Percentiles rank a stretch among this genome's conserved stretches.
Conservation (phyloP, 1,140 invertebrate genomes). For the Cydia amplana region DNA sequence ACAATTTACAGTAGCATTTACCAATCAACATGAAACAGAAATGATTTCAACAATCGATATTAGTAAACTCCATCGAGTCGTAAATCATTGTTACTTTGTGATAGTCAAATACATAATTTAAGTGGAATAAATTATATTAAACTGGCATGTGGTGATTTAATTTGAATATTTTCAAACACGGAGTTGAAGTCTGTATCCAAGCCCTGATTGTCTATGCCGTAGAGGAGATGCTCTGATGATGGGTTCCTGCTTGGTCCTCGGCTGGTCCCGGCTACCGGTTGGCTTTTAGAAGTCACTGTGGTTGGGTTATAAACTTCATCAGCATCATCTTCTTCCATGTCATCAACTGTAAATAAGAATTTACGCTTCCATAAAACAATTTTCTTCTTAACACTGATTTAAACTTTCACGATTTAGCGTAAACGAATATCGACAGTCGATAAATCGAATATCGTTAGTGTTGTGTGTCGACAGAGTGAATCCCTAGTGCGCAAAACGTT, state of each 20-base stretch:
- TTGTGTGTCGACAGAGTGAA: too few species aligned
- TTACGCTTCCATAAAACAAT: too few species aligned
- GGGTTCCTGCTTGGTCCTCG: constrained; percentile 70
- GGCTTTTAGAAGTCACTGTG: constrained; percentile 60
- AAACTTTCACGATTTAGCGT: too few species aligned
- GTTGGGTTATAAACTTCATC: constrained; percentile 78
- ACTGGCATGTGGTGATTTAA: constrained; percentile 71
- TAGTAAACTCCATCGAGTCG: not conserved
- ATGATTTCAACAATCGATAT: constrained; percentile 17
- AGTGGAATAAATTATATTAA: constrained; percentile 54
- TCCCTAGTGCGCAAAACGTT: too few species aligned
- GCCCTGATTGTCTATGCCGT: constrained; percentile 77
- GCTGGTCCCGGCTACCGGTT: constrained; percentile 69
- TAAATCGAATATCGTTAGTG: too few species aligned
- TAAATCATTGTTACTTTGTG: not conserved
- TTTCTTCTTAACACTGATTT: too few species aligned
- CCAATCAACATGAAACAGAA: too few species aligned
- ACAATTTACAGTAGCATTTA: constrained; percentile 1
- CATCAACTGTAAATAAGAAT: constrained; percentile 63
- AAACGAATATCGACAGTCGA: too few species aligned
- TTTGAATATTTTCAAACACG: constrained; percentile 78
- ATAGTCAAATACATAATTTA: constrained; percentile 22
- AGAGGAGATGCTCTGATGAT: constrained; percentile 72
- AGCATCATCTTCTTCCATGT: constrained; percentile 67
- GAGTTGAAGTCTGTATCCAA: constrained; percentile 79